Evolutionary conservation across 2,888 invertebrate species (phyloP), one percentile per base, ranked within the genome.

Genomic region (Drosophila nr. medialis): DNA sequence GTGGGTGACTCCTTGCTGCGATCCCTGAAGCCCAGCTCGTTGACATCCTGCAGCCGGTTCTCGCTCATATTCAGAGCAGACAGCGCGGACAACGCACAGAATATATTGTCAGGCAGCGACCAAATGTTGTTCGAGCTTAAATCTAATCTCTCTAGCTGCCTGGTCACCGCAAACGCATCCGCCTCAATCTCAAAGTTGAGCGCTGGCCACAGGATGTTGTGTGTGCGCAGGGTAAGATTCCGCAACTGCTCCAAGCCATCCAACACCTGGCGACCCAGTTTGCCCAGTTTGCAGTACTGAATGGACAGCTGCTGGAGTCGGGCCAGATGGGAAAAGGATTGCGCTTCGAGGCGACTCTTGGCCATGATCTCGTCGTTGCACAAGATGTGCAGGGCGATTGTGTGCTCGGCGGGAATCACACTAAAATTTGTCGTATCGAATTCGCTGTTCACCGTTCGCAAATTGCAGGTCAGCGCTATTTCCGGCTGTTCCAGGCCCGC

Each of bases 41-140:
- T 96, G 51, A 98, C 96, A 91, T 98, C 98, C 93, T 97, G 97
- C 75, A 98, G 94, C 79, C 97, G 95, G 93, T 98, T 98, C 87
- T 96, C 95, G 77, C 97, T 97, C 84, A 98, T 95, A 92, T 98
- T 98, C 81, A 98, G 93, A 77, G 95, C 94, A 72, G 96, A 95
- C 86, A 98, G 94, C 91, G 96, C 97, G 45, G 95, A 96, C 83
- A 97, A 93, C 5, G 96, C 95, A 91, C 98, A 98, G 93, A 98
- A 98, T 76, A 97, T 94, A 90, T 96, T 96, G 89, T 96, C 96
- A 30, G 97, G 97, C 92, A 98, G 95, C 63, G 96, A 96, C 97
- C 97, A 97, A 91, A 98, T 97, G 92, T 97, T 97, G 93, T 98
- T 97, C 91, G 95, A 96, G 91, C 97, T 97, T 79, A 98, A 94